These are phyloP conservation scores for Paratilapia polleni DNA, from an alignment of 2,113 vertebrate genomes.

Conservation along the genomic window DNA sequence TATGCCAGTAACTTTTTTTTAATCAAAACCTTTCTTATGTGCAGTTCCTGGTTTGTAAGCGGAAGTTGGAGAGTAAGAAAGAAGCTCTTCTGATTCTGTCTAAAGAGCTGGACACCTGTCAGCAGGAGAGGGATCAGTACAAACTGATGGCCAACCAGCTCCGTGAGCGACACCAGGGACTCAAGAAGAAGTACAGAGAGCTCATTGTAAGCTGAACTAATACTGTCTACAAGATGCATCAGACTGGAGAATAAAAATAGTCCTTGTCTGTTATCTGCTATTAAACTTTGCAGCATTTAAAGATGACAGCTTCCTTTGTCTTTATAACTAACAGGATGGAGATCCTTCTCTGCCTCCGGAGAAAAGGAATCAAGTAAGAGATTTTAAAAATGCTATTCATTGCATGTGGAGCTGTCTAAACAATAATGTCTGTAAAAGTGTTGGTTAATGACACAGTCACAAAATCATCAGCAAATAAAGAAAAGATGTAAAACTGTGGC, in stretches of 20 bases:
- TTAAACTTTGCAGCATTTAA: not conserved
- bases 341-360: slow-evolving; percentile 94
- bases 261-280: not conserved
- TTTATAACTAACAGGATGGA: slow-evolving; percentile 86
- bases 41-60: slow-evolving; percentile 93
- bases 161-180: slow-evolving; percentile 90
- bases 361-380: slow-evolving; percentile 92
- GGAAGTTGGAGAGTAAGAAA: slow-evolving; percentile 96
- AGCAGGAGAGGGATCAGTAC: slow-evolving; percentile 97
- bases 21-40: not conserved
- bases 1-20: not conserved
- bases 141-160: slow-evolving; percentile 98
- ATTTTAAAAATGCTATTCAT: not conserved
- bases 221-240: not conserved
- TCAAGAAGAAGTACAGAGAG: slow-evolving; percentile 96
- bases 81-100: slow-evolving; percentile 95
- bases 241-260: not conserved
- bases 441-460: not conserved
- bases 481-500: not conserved
- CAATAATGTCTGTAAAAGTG: not conserved
- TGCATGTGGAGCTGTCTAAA: not conserved
- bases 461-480: not conserved
- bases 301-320: not conserved
- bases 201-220: slow-evolving; percentile 84
- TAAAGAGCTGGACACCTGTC: slow-evolving; percentile 95